phyloP scores from a whole-genome alignment of 2,888 invertebrate species.

The Boloria selene region DNA sequence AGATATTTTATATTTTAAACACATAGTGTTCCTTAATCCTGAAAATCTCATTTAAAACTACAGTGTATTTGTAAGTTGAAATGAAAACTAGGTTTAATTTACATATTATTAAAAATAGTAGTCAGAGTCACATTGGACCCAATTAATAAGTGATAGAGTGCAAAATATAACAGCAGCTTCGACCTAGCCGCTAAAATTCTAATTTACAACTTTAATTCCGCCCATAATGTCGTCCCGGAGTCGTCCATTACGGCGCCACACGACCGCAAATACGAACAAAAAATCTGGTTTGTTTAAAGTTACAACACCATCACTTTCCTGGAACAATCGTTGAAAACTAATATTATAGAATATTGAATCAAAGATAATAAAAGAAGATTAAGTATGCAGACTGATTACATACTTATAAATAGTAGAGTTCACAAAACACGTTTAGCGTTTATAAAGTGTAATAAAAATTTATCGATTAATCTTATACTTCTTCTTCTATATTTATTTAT shows the following conservation, averaged over 20 bases:
- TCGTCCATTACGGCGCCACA: constrained; percentile 9
- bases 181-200: constrained; percentile 21
- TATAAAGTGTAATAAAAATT: too few species aligned
- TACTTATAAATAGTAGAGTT: too few species aligned
- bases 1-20: neutral
- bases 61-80: neutral
- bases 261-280: constrained; percentile 24
- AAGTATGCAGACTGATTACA: neutral
- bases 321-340: neutral
- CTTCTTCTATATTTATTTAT: too few species aligned
- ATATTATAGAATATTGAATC: constrained; percentile 1
- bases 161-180: constrained; percentile 14
- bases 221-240: constrained; percentile 18
- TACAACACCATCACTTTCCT: constrained; percentile 21
- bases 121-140: constrained; percentile 8
- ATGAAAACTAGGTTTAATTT: constrained; percentile 14
- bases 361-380: neutral
- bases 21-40: neutral
- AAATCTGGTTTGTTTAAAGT: constrained; percentile 12
- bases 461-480: too few species aligned
- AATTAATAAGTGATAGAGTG: neutral
- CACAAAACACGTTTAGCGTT: too few species aligned
- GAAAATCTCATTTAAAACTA: constrained; percentile 2
- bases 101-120: constrained; percentile 16
- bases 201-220: constrained; percentile 28